phyloP scores from a whole-genome alignment of 2,888 invertebrate species.

The Dastarcus helophoroides region DNA sequence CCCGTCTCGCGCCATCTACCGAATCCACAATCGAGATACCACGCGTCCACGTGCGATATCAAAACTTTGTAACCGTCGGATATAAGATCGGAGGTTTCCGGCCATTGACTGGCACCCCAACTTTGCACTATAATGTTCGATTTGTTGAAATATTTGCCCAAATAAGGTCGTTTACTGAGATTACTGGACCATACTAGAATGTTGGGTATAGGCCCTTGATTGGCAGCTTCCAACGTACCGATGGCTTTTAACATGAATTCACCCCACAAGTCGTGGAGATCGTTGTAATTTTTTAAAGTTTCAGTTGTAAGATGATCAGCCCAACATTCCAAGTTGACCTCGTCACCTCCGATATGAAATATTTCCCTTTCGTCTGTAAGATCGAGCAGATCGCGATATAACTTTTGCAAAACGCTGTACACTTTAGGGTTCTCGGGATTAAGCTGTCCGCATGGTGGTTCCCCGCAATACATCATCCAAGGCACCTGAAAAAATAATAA shows the following conservation, averaged over 20 bases:
- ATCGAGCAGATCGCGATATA: slow-evolving; percentile 64
- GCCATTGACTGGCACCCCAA: slow-evolving; percentile 75
- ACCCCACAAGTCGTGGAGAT: slow-evolving; percentile 67
- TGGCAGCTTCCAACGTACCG: slow-evolving; percentile 47
- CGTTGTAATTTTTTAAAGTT: slow-evolving; percentile 49
- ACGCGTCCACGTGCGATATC: slow-evolving; percentile 76
- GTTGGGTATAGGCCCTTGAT: slow-evolving; percentile 45
- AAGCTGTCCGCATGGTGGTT: slow-evolving; percentile 78
- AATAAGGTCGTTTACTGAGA: slow-evolving; percentile 60
- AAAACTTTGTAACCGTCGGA: slow-evolving; percentile 68
- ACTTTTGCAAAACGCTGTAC: slow-evolving; percentile 57
- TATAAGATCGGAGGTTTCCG: slow-evolving; percentile 64
- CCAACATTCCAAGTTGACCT: slow-evolving; percentile 76
- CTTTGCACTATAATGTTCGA: slow-evolving; percentile 57
- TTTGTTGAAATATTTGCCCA: slow-evolving; percentile 36
- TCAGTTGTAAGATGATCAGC: slow-evolving; percentile 37
- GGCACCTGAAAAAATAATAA: too few relatives aligned
- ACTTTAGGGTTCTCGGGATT: slow-evolving; percentile 73
- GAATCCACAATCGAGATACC: slow-evolving; percentile 82
- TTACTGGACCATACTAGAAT: slow-evolving; percentile 68
- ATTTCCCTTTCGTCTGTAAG: slow-evolving; percentile 65
- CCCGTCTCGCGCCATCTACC: slow-evolving; percentile 76
- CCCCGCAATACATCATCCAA: slow-evolving; percentile 70
- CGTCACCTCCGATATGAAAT: slow-evolving; percentile 76
- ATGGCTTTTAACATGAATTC: slow-evolving; percentile 57